Evolutionary conservation across 1,140 invertebrate genomes (phyloP), one percentile per base, ranked within the genome.

Genomic region (Heliconius nattereri): DNA sequence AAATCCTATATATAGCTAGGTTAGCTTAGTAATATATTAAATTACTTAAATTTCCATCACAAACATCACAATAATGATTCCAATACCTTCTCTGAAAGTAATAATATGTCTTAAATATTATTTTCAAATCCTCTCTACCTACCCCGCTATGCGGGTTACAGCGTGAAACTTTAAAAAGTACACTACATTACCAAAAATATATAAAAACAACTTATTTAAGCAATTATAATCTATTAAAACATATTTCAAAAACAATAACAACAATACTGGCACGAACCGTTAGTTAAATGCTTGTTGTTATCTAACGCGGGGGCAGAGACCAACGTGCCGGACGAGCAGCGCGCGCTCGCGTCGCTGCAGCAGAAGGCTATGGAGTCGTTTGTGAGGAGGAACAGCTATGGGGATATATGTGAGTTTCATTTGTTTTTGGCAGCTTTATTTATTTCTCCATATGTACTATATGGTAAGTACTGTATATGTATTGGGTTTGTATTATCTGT

Each of bases 341-440:
- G 93, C 29, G 93, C 94, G 52, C 90, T 94, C 45, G 87, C 90
- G 11, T 83, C 89, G 72, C 89, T 94, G 78, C 93, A 95, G 83
- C 95, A 95, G 86, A 96, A 96, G 89, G 93, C 94, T 35, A 95
- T 96, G 78, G 96, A 96, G 88, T 91, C 91, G 75, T 96, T 96
- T 85, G 95, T 95, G 16, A 85, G 96, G 71, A 91, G 96, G 79
- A 96, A 96, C 90, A 96, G 96, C 91, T 96, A 96, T 83, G 95
- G 95, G 13, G 96, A 96, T 88, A 93, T 96, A 86, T 96, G 96
- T 96, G 91, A 94, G 95, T 78, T 73, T 52, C 49, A 29, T 29
- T 16, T 45, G 13, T 45, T 45, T 45, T 45, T 45, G 11, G 11
- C 40, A 45, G 1, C 2, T 45, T 40, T 11, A 5, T 13, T 13